Conservation (phyloP, 2,797 vertebrate species). For the Notolabrus celidotus region DNA sequence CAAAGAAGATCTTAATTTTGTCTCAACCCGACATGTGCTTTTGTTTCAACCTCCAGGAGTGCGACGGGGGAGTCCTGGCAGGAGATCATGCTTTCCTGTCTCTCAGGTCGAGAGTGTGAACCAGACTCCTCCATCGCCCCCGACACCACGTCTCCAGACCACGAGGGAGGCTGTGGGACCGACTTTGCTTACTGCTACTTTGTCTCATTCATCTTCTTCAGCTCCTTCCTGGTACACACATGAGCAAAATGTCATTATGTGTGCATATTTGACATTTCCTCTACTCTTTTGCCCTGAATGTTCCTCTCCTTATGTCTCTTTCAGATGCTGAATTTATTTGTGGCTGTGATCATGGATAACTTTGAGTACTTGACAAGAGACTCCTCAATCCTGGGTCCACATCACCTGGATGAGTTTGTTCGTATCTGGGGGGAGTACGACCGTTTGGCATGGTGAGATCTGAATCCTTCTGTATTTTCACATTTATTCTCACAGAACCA, state of each 20-base stretch:
- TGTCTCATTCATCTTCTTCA: conserved; percentile 99
- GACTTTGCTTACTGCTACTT: conserved; percentile 98
- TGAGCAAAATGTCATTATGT: neutral
- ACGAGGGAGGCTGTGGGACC: conserved; percentile 93
- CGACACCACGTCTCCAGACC: conserved; percentile 86
- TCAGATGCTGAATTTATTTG: conserved; percentile 98
- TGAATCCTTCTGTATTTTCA: neutral
- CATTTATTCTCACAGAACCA: neutral
- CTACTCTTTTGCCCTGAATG: neutral
- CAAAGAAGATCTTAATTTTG: neutral
- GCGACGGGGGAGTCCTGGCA: conserved; percentile 99
- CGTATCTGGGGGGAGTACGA: conserved; percentile 99
- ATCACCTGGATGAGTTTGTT: conserved; percentile 98
- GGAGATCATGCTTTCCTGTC: conserved; percentile 98
- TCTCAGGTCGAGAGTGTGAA: conserved; percentile 94
- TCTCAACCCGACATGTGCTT: conserved; percentile 2
- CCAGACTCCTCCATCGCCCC: conserved; percentile 86
- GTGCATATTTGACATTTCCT: neutral
- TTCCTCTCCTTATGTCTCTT: conserved; percentile 1
- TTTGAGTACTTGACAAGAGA: conserved; percentile 98
- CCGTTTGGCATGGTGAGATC: conserved; percentile 92
- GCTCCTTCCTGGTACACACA: conserved; percentile 94
- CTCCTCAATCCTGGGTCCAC: conserved; percentile 97
- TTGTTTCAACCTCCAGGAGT: conserved; percentile 86
- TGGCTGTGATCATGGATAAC: conserved; percentile 99